These are phyloP conservation scores for Drosophila niveifrons DNA, from an alignment of 2,888 invertebrate species.

Conservation along the genomic window DNA sequence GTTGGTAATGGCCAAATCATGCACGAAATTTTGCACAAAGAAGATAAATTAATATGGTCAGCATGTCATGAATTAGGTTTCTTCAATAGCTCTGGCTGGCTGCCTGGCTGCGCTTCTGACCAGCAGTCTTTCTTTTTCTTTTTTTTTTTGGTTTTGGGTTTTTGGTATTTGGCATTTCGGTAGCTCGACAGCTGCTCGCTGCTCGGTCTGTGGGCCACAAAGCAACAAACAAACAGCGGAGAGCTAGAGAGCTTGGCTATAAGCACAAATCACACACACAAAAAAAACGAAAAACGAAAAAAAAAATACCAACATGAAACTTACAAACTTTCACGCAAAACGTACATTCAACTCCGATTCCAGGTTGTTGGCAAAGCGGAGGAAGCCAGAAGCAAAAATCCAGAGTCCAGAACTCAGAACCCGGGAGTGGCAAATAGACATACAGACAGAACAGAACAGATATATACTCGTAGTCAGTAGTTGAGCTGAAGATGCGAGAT, in stretches of 20 bases:
- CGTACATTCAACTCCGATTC: slow-evolving; percentile 73
- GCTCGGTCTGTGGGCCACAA: slow-evolving; percentile 36
- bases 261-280: slow-evolving; percentile 13
- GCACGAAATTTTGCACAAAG: slow-evolving; percentile 77
- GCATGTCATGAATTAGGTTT: slow-evolving; percentile 81
- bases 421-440: slow-evolving; percentile 37
- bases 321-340: slow-evolving; percentile 81
- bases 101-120: slow-evolving; percentile 27
- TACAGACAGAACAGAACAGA: not conserved
- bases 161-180: not conserved
- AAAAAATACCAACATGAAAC: slow-evolving; percentile 34
- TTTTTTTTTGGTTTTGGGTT: no score
- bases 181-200: slow-evolving; percentile 7
- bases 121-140: not conserved
- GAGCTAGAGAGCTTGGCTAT: not conserved
- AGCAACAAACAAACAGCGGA: slow-evolving; percentile 66
- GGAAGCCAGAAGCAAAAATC: slow-evolving; percentile 39
- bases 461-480: no score
- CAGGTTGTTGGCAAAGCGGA: slow-evolving; percentile 21
- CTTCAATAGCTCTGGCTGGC: slow-evolving; percentile 30
- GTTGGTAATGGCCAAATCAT: slow-evolving; percentile 77
- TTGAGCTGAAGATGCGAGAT: slow-evolving; percentile 24
- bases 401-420: slow-evolving; percentile 47
- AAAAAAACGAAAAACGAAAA: slow-evolving; percentile 19
- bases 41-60: slow-evolving; percentile 83